Conservation (phyloP, 1,140 invertebrate genomes). For the Sminthurinus signatus region DNA sequence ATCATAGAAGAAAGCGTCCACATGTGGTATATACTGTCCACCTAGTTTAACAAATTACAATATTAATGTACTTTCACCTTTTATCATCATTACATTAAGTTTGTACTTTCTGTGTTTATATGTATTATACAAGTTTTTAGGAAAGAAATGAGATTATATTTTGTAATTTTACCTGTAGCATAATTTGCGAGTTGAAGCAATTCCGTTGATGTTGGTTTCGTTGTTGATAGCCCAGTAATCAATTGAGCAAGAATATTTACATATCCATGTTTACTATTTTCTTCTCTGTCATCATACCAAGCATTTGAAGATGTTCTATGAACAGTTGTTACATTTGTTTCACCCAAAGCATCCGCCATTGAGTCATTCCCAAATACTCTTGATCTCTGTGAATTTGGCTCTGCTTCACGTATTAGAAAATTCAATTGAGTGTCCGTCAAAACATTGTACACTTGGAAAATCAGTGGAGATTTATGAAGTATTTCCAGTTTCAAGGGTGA, state of each 20-base stretch:
- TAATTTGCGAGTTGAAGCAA: conserved; percentile 24
- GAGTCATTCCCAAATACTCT: not conserved
- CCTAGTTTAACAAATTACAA: no score
- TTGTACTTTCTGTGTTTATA: no score
- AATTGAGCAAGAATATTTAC: conserved; percentile 5
- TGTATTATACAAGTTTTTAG: no score
- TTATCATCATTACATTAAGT: no score
- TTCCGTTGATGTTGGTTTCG: not conserved
- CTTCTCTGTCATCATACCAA: conserved; percentile 10
- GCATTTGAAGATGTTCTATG: conserved; percentile 22
- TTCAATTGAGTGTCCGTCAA: conserved; percentile 1
- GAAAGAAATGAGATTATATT: no score
- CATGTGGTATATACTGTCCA: conserved; percentile 10
- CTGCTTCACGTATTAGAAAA: not conserved
- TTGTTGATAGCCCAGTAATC: conserved; percentile 11
- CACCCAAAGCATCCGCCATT: not conserved
- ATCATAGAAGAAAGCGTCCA: conserved; percentile 25
- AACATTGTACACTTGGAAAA: conserved; percentile 26
- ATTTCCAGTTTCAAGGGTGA: conserved; percentile 25
- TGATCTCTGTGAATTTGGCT: conserved; percentile 6
- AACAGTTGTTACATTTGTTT: not conserved
- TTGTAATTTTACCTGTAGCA: no score
- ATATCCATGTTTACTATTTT: not conserved
- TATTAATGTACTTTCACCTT: no score
- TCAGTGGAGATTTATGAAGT: conserved; percentile 15